Evolutionary conservation across 1,140 invertebrate species (phyloP), one percentile per base, ranked within the genome.

Genomic region (Phymorhynchus buccinoides): DNA sequence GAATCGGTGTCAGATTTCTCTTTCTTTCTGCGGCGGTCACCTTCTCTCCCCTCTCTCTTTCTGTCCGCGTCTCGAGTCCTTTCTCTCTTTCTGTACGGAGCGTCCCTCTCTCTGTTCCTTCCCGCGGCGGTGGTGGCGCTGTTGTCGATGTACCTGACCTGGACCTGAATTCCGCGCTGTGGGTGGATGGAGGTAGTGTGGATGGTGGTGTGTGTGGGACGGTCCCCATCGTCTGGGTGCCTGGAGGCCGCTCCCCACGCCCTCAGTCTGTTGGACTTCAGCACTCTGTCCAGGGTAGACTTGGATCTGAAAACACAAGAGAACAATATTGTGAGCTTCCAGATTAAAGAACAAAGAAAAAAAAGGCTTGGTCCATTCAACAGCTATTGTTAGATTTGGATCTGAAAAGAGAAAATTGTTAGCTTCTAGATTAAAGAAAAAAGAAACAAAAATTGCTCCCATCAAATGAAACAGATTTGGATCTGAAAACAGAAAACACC

Each of bases 191-290:
- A 27, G 56, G 6, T 4, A 0, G 56, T 12, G 56, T 27, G 12
- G 56, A 18, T 12, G n/a, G n/a, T n/a, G n/a, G n/a, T n/a, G n/a
- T n/a, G n/a, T n/a, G 4, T 14, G 56, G 22, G 48, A 44, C 35
- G 12, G 42, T 35, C 22, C 4, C 22, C 44, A 32, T 80, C 79
- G 4, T 80, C 44, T n/a, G 79, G 48, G 27, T 27, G 56, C n/a
- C n/a, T 62, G 56, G 56, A 14, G 14, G 56, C 56, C 6, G 79
- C 79, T 1, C 79, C 79, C 79, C 79, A 80, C 27, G 79, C 79
- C 14, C 79, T 42, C 7, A 80, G 79, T n/a, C 18, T 56, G 44
- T 80, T 80, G 35, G 32, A 48, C 48, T 80, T 48, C n/a, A 80
- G 32, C 32, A 80, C 79, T 35, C 79, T 44, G n/a, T 80, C 79